Evolutionary conservation across 2,797 vertebrate species (phyloP).

Genomic region (Lacerta agilis): DNA sequence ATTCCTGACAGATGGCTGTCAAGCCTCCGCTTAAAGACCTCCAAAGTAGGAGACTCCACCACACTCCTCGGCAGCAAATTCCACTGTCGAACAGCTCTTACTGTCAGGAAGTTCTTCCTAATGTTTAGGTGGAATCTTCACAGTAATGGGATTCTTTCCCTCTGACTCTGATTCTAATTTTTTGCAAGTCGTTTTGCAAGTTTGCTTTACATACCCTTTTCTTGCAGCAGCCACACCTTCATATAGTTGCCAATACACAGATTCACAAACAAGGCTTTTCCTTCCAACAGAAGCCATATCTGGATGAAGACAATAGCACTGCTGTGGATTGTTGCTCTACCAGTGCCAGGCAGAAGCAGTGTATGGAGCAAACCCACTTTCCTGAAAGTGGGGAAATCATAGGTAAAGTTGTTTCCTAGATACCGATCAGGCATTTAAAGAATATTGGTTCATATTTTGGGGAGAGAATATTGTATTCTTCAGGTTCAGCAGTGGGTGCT

Average conservation of each 20-base stretch:
- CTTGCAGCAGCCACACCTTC: background rate
- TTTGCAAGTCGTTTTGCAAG: background rate
- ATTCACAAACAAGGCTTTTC: constrained; percentile 6
- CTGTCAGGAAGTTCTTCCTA: too few relatives aligned
- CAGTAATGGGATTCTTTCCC: background rate
- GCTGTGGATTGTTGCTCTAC: constrained; percentile 82
- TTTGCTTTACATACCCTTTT: background rate
- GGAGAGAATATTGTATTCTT: background rate
- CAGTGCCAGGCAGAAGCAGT: constrained; percentile 81
- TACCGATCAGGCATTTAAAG: background rate
- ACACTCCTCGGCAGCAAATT: too few relatives aligned
- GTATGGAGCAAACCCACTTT: constrained; percentile 60
- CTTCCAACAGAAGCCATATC: constrained; percentile 66
- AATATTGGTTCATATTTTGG: background rate
- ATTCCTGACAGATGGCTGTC: too few relatives aligned
- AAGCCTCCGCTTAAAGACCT: too few relatives aligned
- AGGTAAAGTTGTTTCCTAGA: constrained; percentile 39
- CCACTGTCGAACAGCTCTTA: too few relatives aligned
- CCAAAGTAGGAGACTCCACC: too few relatives aligned
- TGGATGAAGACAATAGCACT: constrained; percentile 75
- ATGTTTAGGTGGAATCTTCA: too few relatives aligned
- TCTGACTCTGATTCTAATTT: background rate
- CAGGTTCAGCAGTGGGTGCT: background rate
- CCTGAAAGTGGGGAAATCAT: background rate
- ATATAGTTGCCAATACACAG: background rate